phyloP scores from a whole-genome alignment of 2,888 invertebrate species.

The Psylliodes chrysocephalus region DNA sequence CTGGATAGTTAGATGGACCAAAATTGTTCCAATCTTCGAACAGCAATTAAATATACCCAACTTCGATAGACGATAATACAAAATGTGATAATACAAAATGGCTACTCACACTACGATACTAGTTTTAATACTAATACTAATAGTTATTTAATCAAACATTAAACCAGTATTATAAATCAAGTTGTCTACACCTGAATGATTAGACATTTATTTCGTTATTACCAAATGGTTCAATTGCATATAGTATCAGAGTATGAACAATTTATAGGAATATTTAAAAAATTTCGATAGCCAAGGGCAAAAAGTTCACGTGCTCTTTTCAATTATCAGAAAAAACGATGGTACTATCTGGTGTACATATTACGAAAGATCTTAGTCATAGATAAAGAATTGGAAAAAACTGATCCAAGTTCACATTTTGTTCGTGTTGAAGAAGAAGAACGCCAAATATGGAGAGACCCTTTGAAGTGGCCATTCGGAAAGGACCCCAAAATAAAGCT shows the following conservation, averaged over 20 bases:
- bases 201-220: neutral
- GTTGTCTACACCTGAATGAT: neutral
- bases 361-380: constrained; percentile 84
- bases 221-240: constrained; percentile 65
- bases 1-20: no score
- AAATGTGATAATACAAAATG: no score
- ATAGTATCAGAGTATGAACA: constrained; percentile 71
- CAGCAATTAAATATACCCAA: no score
- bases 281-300: constrained; percentile 65
- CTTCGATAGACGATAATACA: no score
- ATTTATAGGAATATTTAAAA: constrained; percentile 70
- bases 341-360: constrained; percentile 92
- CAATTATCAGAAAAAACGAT: constrained; percentile 71
- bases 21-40: no score
- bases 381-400: constrained; percentile 71
- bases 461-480: constrained; percentile 82
- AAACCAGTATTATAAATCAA: neutral
- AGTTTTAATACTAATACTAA: no score
- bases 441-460: constrained; percentile 89
- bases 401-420: constrained; percentile 73
- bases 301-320: constrained; percentile 70
- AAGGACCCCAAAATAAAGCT: constrained; percentile 78
- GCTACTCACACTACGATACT: no score
- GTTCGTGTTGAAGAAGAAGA: constrained; percentile 84
- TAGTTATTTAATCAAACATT: no score